phyloP scores from a whole-genome alignment of 2,113 vertebrate species.

The Himantopus leucocephalus region DNA sequence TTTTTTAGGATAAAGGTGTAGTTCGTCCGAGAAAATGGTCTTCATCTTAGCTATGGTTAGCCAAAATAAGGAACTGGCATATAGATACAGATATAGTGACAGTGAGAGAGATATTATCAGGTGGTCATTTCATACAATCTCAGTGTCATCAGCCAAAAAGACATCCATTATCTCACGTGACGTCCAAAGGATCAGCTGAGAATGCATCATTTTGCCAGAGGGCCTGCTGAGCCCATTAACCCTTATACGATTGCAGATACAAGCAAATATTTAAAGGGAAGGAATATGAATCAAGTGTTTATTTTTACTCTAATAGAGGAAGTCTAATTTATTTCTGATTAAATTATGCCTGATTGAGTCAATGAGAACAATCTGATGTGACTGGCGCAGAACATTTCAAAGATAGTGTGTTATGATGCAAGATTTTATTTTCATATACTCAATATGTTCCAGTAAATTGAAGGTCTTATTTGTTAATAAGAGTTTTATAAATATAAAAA shows the following conservation, averaged over 20 bases:
- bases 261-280: not conserved
- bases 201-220: not conserved
- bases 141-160: not conserved
- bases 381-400: not conserved
- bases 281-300: not conserved
- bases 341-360: conserved; percentile 21
- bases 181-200: not conserved
- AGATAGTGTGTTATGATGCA: not conserved
- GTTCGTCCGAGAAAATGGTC: not conserved
- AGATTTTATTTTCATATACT: not conserved
- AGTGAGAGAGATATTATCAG: not conserved
- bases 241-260: not conserved
- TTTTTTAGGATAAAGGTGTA: not conserved
- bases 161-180: not conserved
- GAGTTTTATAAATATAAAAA: not conserved
- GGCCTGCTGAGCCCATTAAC: not conserved
- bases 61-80: not conserved
- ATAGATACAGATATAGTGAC: not conserved
- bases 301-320: not conserved
- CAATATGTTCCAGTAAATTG: not conserved
- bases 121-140: not conserved
- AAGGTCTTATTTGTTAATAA: conserved; percentile 9
- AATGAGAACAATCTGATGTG: not conserved
- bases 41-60: not conserved
- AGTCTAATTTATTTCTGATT: conserved; percentile 39